A percentile compares a stretch with the other conserved stretches of the same genome.
These are phyloP conservation scores for Cosmorhoe ocellata DNA, from an alignment of 2,888 invertebrate genomes.

Conservation along the genomic window DNA sequence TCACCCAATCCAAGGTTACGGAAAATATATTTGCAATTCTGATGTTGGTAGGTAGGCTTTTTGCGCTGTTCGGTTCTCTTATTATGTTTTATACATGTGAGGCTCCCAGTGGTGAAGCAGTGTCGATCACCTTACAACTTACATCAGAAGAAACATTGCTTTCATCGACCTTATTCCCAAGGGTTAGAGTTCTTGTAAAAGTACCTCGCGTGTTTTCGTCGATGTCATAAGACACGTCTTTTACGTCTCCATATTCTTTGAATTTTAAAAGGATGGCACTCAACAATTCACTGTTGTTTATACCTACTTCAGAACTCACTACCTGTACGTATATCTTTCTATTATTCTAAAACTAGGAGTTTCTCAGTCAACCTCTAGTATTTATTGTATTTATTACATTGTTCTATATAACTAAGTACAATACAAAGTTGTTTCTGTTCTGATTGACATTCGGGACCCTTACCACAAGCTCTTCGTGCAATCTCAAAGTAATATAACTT, in stretches of 20 bases:
- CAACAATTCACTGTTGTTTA: constrained; percentile 7
- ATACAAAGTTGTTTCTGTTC: too few relatives aligned
- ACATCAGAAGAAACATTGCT: constrained; percentile 37
- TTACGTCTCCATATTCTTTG: constrained; percentile 27
- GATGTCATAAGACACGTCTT: constrained; percentile 18
- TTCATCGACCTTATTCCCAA: constrained; percentile 37
- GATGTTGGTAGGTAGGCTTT: constrained; percentile 69
- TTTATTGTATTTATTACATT: too few relatives aligned
- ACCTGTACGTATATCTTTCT: too few relatives aligned
- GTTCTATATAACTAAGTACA: too few relatives aligned
- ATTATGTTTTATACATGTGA: constrained; percentile 68
- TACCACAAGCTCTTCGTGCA: too few relatives aligned
- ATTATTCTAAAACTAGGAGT: too few relatives aligned
- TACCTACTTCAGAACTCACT: neutral
- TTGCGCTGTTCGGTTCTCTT: constrained; percentile 57
- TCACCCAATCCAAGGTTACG: constrained; percentile 73
- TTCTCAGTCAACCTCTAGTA: too few relatives aligned
- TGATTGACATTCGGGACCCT: too few relatives aligned
- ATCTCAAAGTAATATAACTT: too few relatives aligned
- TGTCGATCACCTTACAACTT: constrained; percentile 64
- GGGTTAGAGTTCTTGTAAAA: constrained; percentile 19
- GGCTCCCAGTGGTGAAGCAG: constrained; percentile 52
- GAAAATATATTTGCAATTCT: constrained; percentile 67
- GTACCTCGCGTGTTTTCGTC: neutral
- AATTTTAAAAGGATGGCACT: constrained; percentile 26